Evolutionary conservation across 2,797 vertebrate species (phyloP).

Genomic region (Scolopax bukidnonensis): DNA sequence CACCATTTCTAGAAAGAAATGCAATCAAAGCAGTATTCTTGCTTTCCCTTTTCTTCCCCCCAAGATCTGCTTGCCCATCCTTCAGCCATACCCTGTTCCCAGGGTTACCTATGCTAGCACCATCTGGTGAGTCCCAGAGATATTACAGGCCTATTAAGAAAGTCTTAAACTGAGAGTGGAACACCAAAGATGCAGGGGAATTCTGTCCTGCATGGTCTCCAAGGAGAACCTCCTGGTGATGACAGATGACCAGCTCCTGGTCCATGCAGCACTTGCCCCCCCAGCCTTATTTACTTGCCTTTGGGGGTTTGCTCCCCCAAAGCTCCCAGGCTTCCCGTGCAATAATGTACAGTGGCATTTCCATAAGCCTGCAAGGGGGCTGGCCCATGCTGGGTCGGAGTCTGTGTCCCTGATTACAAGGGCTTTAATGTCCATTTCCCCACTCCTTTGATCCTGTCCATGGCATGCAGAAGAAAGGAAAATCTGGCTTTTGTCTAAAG

Average conservation of each 20-base stretch:
- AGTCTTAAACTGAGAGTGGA: neutral
- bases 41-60: neutral
- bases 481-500: constrained; percentile 70
- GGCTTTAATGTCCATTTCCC: constrained; percentile 65
- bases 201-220: accelerated
- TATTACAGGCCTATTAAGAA: neutral
- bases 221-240: neutral
- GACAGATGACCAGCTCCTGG: neutral
- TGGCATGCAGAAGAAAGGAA: constrained; percentile 62
- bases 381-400: constrained; percentile 57
- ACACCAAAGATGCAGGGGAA: neutral
- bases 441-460: constrained; percentile 63
- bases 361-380: constrained; percentile 34
- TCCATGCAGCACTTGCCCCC: neutral
- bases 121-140: constrained; percentile 34
- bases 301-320: neutral
- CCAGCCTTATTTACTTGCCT: neutral
- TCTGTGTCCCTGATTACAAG: constrained; percentile 59
- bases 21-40: neutral
- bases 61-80: neutral
- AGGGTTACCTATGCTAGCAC: constrained; percentile 15
- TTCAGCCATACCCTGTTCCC: neutral
- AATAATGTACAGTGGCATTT: neutral
- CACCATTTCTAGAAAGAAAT: neutral
- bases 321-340: neutral